Conservation (phyloP, 2,797 vertebrate genomes). For the Pelochelys cantorii region DNA sequence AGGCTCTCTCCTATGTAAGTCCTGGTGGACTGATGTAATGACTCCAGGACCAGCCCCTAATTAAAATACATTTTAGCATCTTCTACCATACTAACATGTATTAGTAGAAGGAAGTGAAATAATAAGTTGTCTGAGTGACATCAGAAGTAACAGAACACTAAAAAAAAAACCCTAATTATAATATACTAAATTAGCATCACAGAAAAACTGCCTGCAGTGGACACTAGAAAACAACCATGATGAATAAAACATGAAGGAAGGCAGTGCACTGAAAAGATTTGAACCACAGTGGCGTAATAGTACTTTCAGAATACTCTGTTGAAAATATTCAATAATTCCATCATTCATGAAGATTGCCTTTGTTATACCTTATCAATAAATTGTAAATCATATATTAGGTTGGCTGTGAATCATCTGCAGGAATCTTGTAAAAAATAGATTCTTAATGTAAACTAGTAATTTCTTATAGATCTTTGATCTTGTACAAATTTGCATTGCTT, state of each 20-base stretch:
- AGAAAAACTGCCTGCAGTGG: constrained; percentile 26
- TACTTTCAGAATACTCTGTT: neutral
- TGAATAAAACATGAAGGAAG: neutral
- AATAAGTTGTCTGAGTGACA: constrained; percentile 31
- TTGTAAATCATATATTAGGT: neutral
- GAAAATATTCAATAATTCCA: neutral
- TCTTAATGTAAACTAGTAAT: neutral
- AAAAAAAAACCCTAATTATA: neutral
- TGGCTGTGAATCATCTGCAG: neutral
- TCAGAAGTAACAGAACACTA: constrained; percentile 11
- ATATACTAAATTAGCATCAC: constrained; percentile 16
- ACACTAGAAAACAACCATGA: neutral
- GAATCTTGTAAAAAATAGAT: neutral
- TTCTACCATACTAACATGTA: neutral
- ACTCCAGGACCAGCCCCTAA: neutral
- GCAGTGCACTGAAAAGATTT: neutral
- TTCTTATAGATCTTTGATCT: neutral
- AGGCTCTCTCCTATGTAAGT: neutral
- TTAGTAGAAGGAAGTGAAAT: constrained; percentile 23
- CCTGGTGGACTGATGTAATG: neutral
- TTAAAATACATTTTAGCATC: neutral
- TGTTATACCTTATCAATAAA: neutral
- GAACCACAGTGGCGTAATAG: neutral
- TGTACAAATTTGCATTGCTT: neutral
- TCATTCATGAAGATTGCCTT: neutral